phyloP scores from a whole-genome alignment of 2,888 invertebrate genomes.

The Pseudococcus longispinus region DNA sequence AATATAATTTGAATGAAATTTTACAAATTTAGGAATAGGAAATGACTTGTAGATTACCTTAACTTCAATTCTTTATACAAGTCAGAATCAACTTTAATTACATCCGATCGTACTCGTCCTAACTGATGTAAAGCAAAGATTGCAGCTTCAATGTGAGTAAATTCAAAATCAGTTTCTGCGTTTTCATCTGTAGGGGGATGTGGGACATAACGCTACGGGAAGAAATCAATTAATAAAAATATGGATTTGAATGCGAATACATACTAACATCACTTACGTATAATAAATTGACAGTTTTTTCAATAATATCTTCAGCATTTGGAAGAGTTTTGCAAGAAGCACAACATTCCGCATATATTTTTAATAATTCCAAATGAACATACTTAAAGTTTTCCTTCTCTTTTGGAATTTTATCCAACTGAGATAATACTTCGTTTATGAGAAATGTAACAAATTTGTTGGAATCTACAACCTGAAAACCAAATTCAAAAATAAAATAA shows the following conservation, averaged over 20 bases:
- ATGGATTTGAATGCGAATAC: neutral
- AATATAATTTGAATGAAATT: slow-evolving; percentile 37
- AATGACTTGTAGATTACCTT: slow-evolving; percentile 61
- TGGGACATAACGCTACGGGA: slow-evolving; percentile 82
- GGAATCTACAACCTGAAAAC: slow-evolving; percentile 64
- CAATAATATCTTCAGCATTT: slow-evolving; percentile 76
- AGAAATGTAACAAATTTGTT: slow-evolving; percentile 83
- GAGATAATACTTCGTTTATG: slow-evolving; percentile 82
- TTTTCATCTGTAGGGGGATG: slow-evolving; percentile 77
- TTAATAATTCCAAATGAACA: slow-evolving; percentile 79
- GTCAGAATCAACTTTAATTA: slow-evolving; percentile 75
- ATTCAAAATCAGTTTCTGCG: slow-evolving; percentile 73
- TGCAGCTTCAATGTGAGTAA: slow-evolving; percentile 92
- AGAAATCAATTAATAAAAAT: slow-evolving; percentile 41
- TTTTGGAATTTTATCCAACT: slow-evolving; percentile 72
- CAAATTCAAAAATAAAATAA: neutral
- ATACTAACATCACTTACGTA: slow-evolving; percentile 69
- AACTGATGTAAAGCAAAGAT: slow-evolving; percentile 78
- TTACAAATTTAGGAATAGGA: neutral
- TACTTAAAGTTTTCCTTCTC: slow-evolving; percentile 69
- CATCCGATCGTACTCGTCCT: slow-evolving; percentile 80
- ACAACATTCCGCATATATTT: slow-evolving; percentile 85
- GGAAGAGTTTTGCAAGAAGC: slow-evolving; percentile 79
- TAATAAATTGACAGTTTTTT: slow-evolving; percentile 77
- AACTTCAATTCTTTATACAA: slow-evolving; percentile 85